Conservation (phyloP, 2,888 invertebrate species). For the Papilio elwesi region DNA sequence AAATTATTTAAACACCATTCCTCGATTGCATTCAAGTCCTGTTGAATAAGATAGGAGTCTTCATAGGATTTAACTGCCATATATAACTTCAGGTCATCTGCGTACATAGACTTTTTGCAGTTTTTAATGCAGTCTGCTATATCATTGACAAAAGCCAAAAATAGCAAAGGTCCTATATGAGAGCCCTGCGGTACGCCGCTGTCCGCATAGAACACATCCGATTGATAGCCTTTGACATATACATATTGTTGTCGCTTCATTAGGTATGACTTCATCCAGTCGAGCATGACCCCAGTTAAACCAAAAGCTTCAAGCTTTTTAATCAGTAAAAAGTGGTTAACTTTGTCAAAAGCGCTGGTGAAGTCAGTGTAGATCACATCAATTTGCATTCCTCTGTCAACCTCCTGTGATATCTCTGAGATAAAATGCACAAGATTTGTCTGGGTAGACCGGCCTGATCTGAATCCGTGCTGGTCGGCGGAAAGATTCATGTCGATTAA, state of each 20-base stretch:
- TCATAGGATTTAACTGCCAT: background rate
- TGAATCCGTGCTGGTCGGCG: too few relatives aligned
- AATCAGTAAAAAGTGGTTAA: background rate
- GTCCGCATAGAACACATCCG: too few relatives aligned
- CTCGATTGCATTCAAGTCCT: constrained; percentile 3
- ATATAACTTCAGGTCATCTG: background rate
- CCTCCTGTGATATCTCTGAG: too few relatives aligned
- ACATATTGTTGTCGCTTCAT: background rate
- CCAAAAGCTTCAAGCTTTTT: background rate
- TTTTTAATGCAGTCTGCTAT: background rate
- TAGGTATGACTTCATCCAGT: background rate
- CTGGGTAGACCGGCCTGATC: too few relatives aligned
- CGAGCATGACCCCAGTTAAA: background rate
- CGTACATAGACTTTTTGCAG: background rate
- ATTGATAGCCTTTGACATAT: background rate
- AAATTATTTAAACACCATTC: constrained; percentile 45
- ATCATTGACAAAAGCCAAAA: background rate
- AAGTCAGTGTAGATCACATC: too few relatives aligned
- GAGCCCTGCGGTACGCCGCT: background rate
- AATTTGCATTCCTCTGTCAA: too few relatives aligned
- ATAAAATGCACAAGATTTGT: too few relatives aligned
- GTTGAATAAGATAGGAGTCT: background rate
- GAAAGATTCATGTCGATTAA: too few relatives aligned
- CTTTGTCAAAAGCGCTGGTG: background rate
- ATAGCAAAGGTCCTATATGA: background rate